These are phyloP conservation scores for Orthosia incerta DNA, from an alignment of 2,888 invertebrate genomes.

Conservation along the genomic window DNA sequence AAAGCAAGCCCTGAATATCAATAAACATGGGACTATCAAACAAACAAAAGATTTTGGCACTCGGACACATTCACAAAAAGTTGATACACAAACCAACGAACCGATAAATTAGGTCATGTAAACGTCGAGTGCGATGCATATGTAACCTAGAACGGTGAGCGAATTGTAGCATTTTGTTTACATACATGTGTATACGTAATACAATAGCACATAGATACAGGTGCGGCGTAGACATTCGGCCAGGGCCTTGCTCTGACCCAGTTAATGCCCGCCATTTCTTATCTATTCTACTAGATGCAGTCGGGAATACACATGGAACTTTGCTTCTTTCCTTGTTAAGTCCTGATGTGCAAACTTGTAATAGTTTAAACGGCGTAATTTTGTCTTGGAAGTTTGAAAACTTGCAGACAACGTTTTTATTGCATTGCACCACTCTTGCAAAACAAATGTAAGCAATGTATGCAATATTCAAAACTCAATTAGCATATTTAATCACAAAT, in stretches of 20 bases:
- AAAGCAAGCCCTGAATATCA: constrained; percentile 31
- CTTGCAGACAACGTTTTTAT: constrained; percentile 35
- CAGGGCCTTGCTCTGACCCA: constrained; percentile 70
- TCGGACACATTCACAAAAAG: constrained; percentile 48
- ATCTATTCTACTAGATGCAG: constrained; percentile 66
- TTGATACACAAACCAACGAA: constrained; percentile 63
- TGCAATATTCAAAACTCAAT: too few species aligned
- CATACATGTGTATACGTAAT: constrained; percentile 57
- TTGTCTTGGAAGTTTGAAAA: constrained; percentile 41
- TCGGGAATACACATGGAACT: constrained; percentile 55
- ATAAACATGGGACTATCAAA: constrained; percentile 42
- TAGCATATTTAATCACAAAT: too few species aligned
- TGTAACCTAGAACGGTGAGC: constrained; percentile 68
- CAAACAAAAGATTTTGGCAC: constrained; percentile 53
- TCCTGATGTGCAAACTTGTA: constrained; percentile 43
- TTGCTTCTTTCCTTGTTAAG: constrained; percentile 58
- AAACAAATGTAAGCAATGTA: constrained; percentile 3
- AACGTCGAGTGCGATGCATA: constrained; percentile 67
- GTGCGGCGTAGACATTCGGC: constrained; percentile 66
- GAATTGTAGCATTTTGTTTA: constrained; percentile 74
- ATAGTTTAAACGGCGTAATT: constrained; percentile 42
- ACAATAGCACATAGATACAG: constrained; percentile 60
- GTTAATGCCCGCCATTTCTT: constrained; percentile 65
- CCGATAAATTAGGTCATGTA: constrained; percentile 73
- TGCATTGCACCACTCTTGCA: constrained; percentile 11